A percentile compares a stretch with the other conserved stretches of the same genome.
These are phyloP conservation scores for Plagodis pulveraria DNA, from an alignment of 2,888 invertebrate species.

Conservation along the genomic window DNA sequence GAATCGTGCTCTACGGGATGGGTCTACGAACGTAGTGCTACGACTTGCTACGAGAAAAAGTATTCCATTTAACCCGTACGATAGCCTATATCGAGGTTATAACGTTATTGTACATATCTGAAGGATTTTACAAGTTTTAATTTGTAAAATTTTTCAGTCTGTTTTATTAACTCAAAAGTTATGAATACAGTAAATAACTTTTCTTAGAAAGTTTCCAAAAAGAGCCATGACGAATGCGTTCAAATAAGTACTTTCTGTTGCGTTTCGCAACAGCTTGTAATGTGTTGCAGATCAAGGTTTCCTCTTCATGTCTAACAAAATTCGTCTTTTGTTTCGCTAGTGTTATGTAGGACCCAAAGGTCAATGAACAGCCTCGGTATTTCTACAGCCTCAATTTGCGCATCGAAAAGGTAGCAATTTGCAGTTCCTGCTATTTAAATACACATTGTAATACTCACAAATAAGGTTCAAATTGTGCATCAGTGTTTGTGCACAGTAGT, in stretches of 20 bases:
- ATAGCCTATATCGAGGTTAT: too few species aligned
- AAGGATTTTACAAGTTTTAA: too few species aligned
- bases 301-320: constrained; percentile 69
- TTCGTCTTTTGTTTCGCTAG: constrained; percentile 80
- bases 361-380: constrained; percentile 85
- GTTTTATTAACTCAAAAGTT: too few species aligned
- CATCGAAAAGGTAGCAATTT: constrained; percentile 57
- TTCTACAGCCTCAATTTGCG: constrained; percentile 67
- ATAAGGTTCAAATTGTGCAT: constrained; percentile 60
- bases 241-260: constrained; percentile 19
- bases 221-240: constrained; percentile 1
- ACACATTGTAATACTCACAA: constrained; percentile 46
- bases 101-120: too few species aligned
- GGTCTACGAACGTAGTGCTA: constrained; percentile 34
- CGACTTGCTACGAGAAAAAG: constrained; percentile 26
- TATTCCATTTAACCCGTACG: neutral
- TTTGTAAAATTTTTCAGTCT: too few species aligned
- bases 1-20: constrained; percentile 13
- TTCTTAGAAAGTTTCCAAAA: constrained; percentile 6
- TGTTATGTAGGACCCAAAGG: constrained; percentile 80
- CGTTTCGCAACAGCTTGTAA: constrained; percentile 50
- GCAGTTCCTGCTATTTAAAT: constrained; percentile 47
- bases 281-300: constrained; percentile 73
- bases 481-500: constrained; percentile 49
- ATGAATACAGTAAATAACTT: neutral